phyloP scores from a whole-genome alignment of 2,797 vertebrate genomes.

The Macropus fuliginosus region DNA sequence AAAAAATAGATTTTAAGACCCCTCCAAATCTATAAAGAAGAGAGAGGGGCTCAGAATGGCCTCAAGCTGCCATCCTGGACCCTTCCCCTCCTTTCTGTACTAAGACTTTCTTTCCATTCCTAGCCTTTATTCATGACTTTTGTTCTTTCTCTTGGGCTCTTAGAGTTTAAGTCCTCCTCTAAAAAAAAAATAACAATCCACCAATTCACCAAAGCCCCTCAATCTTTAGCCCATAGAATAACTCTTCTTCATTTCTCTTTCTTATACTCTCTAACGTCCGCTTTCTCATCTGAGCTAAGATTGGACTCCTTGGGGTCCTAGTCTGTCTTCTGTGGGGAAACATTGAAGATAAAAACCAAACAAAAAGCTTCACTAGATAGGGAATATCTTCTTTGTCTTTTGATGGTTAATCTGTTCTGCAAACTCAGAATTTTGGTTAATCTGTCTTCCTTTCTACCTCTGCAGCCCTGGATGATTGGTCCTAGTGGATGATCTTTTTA shows the following conservation, averaged over 20 bases:
- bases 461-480: constrained; percentile 45
- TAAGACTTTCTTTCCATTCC: constrained; percentile 41
- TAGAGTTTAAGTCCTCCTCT: constrained; percentile 51
- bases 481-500: constrained; percentile 26
- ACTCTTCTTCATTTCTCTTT: constrained; percentile 58
- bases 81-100: neutral
- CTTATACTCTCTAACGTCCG: constrained; percentile 62
- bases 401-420: constrained; percentile 69
- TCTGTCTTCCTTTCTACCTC: constrained; percentile 40
- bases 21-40: constrained; percentile 28
- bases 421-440: constrained; percentile 64
- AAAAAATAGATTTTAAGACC: constrained; percentile 29
- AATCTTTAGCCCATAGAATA: constrained; percentile 52
- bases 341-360: constrained; percentile 70
- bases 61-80: constrained; percentile 41
- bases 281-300: constrained; percentile 44
- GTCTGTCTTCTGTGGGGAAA: constrained; percentile 67
- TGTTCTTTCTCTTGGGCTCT: constrained; percentile 60
- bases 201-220: constrained; percentile 43
- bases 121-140: constrained; percentile 56
- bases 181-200: constrained; percentile 17
- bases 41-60: constrained; percentile 38
- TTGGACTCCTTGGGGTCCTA: constrained; percentile 57
- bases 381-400: constrained; percentile 52
- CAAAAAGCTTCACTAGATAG: constrained; percentile 69